These are phyloP conservation scores for Neotoma lepida DNA, from an alignment of 2,113 vertebrate species.

Conservation along the genomic window DNA sequence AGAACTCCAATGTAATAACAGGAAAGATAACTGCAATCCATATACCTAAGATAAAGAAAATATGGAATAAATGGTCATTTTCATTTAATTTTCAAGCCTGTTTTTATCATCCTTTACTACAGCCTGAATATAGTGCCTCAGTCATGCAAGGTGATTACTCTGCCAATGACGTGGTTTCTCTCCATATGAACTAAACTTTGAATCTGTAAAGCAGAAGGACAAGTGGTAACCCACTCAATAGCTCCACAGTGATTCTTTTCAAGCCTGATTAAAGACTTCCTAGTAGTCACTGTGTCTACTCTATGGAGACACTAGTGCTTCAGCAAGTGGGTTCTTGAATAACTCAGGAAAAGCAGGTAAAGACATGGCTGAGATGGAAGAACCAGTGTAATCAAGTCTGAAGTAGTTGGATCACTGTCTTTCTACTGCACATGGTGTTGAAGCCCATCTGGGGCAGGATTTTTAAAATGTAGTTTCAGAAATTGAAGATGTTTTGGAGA, in stretches of 20 bases:
- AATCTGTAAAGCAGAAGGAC: not conserved
- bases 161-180: not conserved
- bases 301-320: not conserved
- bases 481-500: not conserved
- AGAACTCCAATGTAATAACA: not conserved
- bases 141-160: no score
- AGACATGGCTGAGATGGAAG: not conserved
- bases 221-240: not conserved
- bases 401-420: not conserved
- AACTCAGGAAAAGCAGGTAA: not conserved
- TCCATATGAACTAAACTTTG: not conserved
- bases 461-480: not conserved
- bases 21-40: not conserved
- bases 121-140: not conserved
- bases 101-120: not conserved
- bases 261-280: not conserved
- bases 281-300: no score
- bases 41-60: not conserved
- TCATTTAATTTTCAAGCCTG: not conserved
- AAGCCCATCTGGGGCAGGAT: rapidly evolving
- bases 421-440: not conserved
- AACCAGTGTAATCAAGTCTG: not conserved
- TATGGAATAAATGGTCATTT: not conserved
- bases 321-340: not conserved
- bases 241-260: not conserved